A percentile compares a stretch with the other conserved stretches of the same genome.
These are phyloP conservation scores for Phycodurus eques DNA, from an alignment of 2,113 vertebrate species.

Conservation along the genomic window DNA sequence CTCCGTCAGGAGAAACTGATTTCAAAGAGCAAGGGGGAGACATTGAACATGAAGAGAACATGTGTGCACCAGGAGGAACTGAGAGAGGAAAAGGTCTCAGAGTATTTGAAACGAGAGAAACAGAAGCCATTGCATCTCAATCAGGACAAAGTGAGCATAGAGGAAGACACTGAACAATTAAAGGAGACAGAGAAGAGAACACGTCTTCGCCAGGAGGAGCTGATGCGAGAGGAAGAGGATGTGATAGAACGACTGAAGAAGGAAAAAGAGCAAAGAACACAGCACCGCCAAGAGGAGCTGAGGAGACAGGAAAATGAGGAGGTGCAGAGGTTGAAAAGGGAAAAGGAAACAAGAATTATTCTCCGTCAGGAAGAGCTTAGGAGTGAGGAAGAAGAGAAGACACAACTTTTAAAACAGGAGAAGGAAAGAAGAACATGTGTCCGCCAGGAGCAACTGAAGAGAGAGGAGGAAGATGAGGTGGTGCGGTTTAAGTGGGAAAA, in stretches of 20 bases:
- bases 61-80: constrained; percentile 6
- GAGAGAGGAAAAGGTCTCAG: background rate
- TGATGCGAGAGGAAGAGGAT: background rate
- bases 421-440: background rate
- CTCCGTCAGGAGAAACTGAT: constrained; percentile 22
- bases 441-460: background rate
- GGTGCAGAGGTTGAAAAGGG: background rate
- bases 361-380: background rate
- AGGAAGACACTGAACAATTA: background rate
- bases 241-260: background rate
- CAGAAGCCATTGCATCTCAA: background rate
- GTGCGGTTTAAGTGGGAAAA: background rate
- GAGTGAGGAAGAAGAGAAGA: background rate
- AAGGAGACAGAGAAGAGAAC: background rate
- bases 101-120: background rate
- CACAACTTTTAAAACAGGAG: background rate
- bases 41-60: constrained; percentile 67
- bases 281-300: background rate
- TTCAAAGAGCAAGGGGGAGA: constrained; percentile 15
- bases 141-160: background rate
- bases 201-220: background rate
- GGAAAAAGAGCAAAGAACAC: constrained; percentile 1
- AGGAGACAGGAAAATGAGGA: background rate
- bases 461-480: constrained; percentile 7
- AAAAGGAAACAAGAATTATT: background rate